Base-by-base conservation (phyloP, 2,888 invertebrate genomes). In the Metalampra italica region DNA sequence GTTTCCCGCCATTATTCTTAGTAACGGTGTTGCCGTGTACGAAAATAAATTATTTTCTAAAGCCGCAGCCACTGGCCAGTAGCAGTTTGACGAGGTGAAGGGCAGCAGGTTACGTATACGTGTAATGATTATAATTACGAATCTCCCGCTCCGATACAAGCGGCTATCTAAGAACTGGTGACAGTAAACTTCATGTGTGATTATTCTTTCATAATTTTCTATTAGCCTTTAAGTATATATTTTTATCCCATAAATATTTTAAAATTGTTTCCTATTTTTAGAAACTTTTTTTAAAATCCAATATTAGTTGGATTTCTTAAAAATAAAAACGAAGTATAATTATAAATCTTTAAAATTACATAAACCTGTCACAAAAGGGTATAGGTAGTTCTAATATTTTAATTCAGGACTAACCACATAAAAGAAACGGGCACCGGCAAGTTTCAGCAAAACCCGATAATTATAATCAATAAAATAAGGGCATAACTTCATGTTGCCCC, bases 391-490 rank as follows among this genome's bases (percentile, higher is more conserved):
- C 3, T 3, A 22, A 22, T 22, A 22, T 22, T 22, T 22, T 22
- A 3, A 22, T 22, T 22, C 22, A 22, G 22, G 5, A 22, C 22
- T 22, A 41, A 29, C 41, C 41, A 12, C 41, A 7, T 8, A 7
- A 29, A 32, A 15, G n/a, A 45, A 29, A 34, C 46, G 37, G 32
- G n/a, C 11, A 37, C 12, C 36, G 13, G 13, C 29, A 49, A 39
- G 22, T 22, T 22, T 22, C 5, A n/a, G 30, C 43, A 32, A 43
- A 9, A 62, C 49, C 60, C 54, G 56, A 62, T 71, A 65, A 72
- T 74, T 71, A 66, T 58, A 60, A 62, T 61, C 62, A 68, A 68
- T 68, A 71, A 73, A 68, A 58, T 60, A 62, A 64, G 64, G 64
- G 22, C 22, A 22, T 22, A 22, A 49, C 15, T 15, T 22, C 30